Conservation (phyloP, 64 coral and sea anemone genomes). For the Pocillopora verrucosa region DNA sequence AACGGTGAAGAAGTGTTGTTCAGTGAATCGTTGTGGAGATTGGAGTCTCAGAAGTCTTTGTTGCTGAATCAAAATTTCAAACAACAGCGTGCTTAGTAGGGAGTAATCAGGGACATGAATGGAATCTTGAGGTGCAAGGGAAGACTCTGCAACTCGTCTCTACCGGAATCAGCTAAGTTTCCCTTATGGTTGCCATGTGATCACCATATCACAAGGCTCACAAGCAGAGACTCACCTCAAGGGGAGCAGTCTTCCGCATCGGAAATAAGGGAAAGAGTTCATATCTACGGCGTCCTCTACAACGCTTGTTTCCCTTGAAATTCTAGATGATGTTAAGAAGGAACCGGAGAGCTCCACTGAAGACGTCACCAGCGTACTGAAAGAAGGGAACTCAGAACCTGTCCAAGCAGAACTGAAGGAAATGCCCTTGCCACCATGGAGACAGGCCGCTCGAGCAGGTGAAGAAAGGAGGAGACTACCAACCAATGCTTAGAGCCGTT, state of each 20-base stretch:
- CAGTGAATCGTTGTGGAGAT: too few relatives aligned
- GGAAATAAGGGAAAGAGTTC: background rate
- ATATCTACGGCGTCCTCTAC: background rate
- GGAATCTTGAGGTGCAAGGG: conserved; percentile 20
- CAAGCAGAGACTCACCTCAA: background rate
- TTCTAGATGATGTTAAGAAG: background rate
- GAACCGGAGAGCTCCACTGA: background rate
- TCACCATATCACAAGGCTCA: background rate
- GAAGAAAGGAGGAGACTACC: too few relatives aligned
- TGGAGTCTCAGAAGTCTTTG: too few relatives aligned
- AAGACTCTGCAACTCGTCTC: background rate
- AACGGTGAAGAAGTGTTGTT: background rate
- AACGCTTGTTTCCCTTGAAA: background rate
- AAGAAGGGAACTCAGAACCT: too few relatives aligned
- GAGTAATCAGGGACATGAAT: conserved; percentile 14
- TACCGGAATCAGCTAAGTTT: background rate
- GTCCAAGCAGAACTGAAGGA: too few relatives aligned
- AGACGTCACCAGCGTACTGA: background rate
- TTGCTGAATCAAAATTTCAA: too few relatives aligned
- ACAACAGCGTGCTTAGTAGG: background rate
- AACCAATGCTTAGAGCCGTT: too few relatives aligned
- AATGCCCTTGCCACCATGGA: too few relatives aligned
- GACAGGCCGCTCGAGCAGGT: too few relatives aligned
- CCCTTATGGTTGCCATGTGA: background rate
- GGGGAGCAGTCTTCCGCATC: background rate